phyloP scores from a whole-genome alignment of 2,888 invertebrate species.

The Agrotis clavis region DNA sequence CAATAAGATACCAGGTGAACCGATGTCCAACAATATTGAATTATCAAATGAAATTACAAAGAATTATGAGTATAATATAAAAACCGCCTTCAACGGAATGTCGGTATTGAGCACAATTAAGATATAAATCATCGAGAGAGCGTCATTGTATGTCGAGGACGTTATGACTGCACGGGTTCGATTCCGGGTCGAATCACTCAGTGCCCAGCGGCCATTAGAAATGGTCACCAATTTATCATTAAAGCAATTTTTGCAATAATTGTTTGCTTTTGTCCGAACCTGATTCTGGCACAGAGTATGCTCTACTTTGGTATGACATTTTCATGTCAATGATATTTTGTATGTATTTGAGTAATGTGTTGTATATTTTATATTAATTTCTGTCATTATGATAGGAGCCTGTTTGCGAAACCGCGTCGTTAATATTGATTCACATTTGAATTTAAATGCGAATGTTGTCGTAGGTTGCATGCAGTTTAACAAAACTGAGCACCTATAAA shows the following conservation, averaged over 20 bases:
- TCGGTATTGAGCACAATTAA: conserved; percentile 84
- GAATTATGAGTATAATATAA: conserved; percentile 83
- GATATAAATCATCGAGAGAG: conserved; percentile 89
- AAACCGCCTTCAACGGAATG: conserved; percentile 81
- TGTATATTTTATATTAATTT: conserved; percentile 37
- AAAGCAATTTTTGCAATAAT: conserved; percentile 91
- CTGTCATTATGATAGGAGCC: conserved; percentile 25
- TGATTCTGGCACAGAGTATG: conserved; percentile 67
- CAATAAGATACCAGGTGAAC: conserved; percentile 64
- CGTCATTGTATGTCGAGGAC: conserved; percentile 85
- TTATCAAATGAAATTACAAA: conserved; percentile 72
- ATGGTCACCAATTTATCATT: conserved; percentile 91
- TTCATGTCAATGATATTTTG: conserved; percentile 17
- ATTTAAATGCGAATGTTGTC: conserved; percentile 51
- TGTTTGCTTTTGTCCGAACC: conserved; percentile 82
- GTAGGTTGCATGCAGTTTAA: conserved; percentile 40
- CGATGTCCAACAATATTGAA: conserved; percentile 60
- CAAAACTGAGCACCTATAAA: conserved; percentile 35
- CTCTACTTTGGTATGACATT: conserved; percentile 74
- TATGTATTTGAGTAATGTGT: conserved; percentile 12
- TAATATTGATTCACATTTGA: conserved; percentile 47
- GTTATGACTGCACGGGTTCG: conserved; percentile 87
- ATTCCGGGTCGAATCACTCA: conserved; percentile 84
- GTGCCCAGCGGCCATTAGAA: conserved; percentile 86
- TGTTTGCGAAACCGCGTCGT: conserved; percentile 30